These are phyloP conservation scores for Tachina grossa DNA, from an alignment of 2,888 invertebrate species.

Conservation along the genomic window DNA sequence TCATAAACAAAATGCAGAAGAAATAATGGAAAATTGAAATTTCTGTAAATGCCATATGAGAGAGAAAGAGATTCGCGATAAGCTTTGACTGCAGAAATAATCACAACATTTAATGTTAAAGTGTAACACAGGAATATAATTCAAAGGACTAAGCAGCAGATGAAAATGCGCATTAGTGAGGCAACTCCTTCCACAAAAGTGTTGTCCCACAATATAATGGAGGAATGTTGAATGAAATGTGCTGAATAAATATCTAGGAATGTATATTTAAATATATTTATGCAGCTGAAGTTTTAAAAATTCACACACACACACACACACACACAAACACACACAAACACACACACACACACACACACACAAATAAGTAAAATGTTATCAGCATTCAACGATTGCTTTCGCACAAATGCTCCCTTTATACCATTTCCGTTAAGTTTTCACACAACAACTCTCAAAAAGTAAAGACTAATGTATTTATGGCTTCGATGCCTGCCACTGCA, in stretches of 20 bases:
- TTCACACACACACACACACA: neutral
- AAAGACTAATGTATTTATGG: conserved; percentile 65
- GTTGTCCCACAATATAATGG: conserved; percentile 16
- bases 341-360: too few species aligned
- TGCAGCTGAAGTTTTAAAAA: conserved; percentile 39
- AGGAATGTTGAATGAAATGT: conserved; percentile 2
- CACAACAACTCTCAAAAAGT: conserved; percentile 59
- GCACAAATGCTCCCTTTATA: conserved; percentile 68
- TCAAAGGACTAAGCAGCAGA: conserved; percentile 46
- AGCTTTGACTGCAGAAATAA: conserved; percentile 34
- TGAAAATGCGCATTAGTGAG: conserved; percentile 61
- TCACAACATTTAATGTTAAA: conserved; percentile 57
- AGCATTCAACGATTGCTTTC: conserved; percentile 61
- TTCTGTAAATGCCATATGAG: neutral
- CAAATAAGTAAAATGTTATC: conserved; percentile 62
- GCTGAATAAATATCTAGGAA: neutral
- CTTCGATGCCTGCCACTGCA: conserved; percentile 17
- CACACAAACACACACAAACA: neutral
- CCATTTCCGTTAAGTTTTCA: conserved; percentile 63
- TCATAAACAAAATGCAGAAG: conserved; percentile 9
- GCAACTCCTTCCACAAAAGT: neutral
- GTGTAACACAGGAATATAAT: conserved; percentile 60
- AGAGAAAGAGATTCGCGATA: neutral
- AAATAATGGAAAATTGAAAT: conserved; percentile 25
- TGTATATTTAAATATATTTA: neutral